These are phyloP conservation scores for Mustelus asterias DNA, from an alignment of 2,113 vertebrate species.

Conservation along the genomic window DNA sequence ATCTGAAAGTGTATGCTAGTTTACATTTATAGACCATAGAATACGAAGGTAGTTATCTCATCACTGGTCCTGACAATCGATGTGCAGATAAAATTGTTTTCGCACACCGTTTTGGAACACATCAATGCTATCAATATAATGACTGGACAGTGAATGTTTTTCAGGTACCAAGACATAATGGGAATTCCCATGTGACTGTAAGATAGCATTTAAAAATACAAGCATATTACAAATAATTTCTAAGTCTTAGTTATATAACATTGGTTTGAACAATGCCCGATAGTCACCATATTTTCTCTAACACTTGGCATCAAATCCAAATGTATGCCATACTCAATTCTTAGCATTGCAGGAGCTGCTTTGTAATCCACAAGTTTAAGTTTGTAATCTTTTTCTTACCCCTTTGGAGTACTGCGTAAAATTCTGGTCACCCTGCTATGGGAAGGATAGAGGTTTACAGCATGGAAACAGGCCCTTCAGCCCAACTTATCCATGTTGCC, in stretches of 20 bases:
- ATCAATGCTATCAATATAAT: not conserved
- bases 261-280: not conserved
- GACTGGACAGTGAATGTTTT: slow-evolving; percentile 32
- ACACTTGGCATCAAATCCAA: not conserved
- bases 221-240: slow-evolving; percentile 21
- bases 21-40: slow-evolving; percentile 35
- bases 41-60: slow-evolving; percentile 29
- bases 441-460: too few relatives aligned
- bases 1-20: slow-evolving; percentile 26
- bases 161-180: slow-evolving; percentile 4
- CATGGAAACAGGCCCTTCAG: too few relatives aligned
- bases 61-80: slow-evolving; percentile 23
- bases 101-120: not conserved
- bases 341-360: not conserved
- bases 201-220: not conserved
- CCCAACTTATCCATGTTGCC: too few relatives aligned
- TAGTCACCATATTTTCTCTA: not conserved
- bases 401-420: too few relatives aligned
- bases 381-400: not conserved
- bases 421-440: too few relatives aligned
- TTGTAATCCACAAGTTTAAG: not conserved
- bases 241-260: not conserved
- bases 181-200: slow-evolving; percentile 8
- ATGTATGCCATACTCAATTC: not conserved
- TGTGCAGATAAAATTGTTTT: slow-evolving; percentile 32